phyloP scores from a whole-genome alignment of 2,113 vertebrate species.

The Syrrhaptes paradoxus region DNA sequence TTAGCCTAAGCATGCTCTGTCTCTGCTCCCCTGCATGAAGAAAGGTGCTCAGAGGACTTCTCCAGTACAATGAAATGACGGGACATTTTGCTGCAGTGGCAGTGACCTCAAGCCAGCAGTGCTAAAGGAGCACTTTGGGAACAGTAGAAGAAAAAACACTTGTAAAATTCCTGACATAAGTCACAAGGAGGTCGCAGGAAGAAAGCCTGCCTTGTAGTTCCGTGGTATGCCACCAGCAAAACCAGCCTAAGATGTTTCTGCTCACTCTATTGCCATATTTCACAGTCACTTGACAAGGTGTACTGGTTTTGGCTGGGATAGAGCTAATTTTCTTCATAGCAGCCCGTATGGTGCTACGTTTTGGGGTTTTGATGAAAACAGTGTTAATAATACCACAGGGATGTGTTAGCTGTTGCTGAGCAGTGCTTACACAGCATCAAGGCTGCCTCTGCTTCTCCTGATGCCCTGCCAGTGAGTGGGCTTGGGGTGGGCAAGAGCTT shows the following conservation, averaged over 20 bases:
- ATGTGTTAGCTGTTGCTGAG: background rate
- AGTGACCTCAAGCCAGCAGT: background rate
- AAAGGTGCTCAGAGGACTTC: background rate
- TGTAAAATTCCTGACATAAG: constrained; percentile 36
- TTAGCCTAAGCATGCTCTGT: background rate
- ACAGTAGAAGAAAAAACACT: background rate
- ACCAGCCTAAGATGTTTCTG: background rate
- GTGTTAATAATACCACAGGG: rapidly evolving
- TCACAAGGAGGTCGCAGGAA: background rate
- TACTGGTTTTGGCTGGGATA: background rate
- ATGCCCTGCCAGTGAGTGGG: rapidly evolving
- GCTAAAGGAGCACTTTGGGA: background rate
- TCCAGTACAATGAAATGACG: background rate
- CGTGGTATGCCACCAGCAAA: background rate
- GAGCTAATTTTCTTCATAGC: background rate
- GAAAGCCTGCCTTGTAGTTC: background rate
- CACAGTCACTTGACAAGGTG: background rate
- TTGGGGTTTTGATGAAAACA: background rate
- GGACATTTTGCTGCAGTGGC: background rate
- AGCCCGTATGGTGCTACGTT: background rate
- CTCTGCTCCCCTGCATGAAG: background rate
- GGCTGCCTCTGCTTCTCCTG: background rate
- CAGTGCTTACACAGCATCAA: background rate
- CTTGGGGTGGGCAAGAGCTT: background rate
- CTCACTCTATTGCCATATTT: background rate